Evolutionary conservation across 2,797 vertebrate genomes (phyloP), one percentile per base, ranked within the genome.

Genomic region (Eulemur coronatus): DNA sequence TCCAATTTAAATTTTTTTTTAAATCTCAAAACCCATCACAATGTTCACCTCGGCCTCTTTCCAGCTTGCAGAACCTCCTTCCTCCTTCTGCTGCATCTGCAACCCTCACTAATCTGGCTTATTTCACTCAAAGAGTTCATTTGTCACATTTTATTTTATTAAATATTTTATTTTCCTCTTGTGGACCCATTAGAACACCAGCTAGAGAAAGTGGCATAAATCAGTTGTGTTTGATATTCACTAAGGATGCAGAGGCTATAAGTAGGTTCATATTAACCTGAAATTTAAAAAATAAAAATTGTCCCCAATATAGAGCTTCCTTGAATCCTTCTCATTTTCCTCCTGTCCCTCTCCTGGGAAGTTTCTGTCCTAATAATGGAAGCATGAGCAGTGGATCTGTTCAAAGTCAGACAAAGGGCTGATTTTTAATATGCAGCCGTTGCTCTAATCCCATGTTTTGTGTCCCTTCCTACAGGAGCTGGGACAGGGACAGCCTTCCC

Each of bases 101-200:
- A 94, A 52, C 78, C 90, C 92, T 96, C 86, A 35, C 67, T 67
- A 78, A 91, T 59, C 30, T 69, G 89, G 81, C 92, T 97, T 93
- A 88, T 89, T 97, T 95, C 96, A 67, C 84, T 96, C 82, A 55
- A 97, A 97, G 94, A 97, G 94, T 98, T 98, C 95, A 94, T 98
- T 98, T 97, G 97, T 96, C 97, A 97, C 96, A 91, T 97, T 97
- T 98, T 96, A 97, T 98, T 98, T 98, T 97, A 98, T 98, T 98
- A 97, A 98, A 97, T 97, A 98, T 97, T 98, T 98, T 97, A 98
- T 97, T 97, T 98, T 98, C 94, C 98, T 98, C 98, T 96, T 89
- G 98, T 97, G 97, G 95, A 96, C 95, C 97, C 96, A 97, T 97
- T 98, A 98, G 97, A 95, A 96, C 4, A 6, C 84, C 94, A 89